Conservation (phyloP, 2,797 vertebrate species). For the Acipenser oxyrinchus region DNA sequence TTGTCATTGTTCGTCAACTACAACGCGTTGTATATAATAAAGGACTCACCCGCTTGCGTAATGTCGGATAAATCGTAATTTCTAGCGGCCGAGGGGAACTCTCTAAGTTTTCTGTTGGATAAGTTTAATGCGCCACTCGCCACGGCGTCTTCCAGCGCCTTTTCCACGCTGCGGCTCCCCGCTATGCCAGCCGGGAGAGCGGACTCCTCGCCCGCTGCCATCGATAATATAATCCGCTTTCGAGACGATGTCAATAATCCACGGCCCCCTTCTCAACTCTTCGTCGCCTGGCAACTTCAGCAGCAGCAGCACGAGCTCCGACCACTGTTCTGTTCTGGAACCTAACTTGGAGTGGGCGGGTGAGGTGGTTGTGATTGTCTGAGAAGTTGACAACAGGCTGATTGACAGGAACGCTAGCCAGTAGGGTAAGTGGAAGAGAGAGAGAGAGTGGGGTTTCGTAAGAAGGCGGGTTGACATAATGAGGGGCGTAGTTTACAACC, state of each 20-base stretch:
- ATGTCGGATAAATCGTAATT: conserved; percentile 86
- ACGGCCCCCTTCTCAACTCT: too few species aligned
- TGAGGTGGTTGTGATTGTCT: too few species aligned
- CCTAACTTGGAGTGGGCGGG: too few species aligned
- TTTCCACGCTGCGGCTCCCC: conserved; percentile 76
- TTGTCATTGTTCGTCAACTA: not conserved
- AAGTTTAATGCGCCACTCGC: conserved; percentile 78
- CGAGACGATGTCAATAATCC: not conserved
- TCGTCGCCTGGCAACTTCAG: not conserved
- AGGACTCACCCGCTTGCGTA: conserved; percentile 73
- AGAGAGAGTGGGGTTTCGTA: too few species aligned
- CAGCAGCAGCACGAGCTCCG: too few species aligned
- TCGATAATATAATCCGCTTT: conserved; percentile 28
- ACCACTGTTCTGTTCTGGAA: too few species aligned
- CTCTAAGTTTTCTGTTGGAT: conserved; percentile 75
- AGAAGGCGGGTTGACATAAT: too few species aligned
- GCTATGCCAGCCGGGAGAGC: conserved; percentile 69
- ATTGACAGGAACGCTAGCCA: too few species aligned
- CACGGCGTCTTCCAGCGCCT: conserved; percentile 81
- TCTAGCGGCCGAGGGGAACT: conserved; percentile 74
- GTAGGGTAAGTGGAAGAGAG: too few species aligned
- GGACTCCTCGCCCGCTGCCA: conserved; percentile 71
- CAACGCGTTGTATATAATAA: not conserved
- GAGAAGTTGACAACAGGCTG: too few species aligned
- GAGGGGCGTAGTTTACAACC: too few species aligned